A percentile compares a stretch with the other conserved stretches of the same genome.
phyloP scores from a whole-genome alignment of 2,113 vertebrate genomes.

The Lycaon pictus region DNA sequence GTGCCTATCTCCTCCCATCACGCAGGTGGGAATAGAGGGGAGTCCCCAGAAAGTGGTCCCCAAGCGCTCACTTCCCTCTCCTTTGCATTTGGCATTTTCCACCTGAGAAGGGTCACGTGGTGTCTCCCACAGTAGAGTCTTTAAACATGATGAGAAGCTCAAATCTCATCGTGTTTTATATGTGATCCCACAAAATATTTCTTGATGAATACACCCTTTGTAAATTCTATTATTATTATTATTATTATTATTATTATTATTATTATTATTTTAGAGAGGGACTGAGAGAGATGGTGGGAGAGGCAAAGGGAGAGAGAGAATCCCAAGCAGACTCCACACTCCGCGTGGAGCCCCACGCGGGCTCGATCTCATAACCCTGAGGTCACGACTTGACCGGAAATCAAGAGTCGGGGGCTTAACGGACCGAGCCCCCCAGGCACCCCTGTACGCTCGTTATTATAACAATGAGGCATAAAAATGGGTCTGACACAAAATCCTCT shows the following conservation, averaged over 20 bases:
- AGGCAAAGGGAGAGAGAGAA: background rate
- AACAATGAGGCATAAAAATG: background rate
- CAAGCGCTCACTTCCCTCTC: background rate
- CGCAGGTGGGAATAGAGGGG: background rate
- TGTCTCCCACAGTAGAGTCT: background rate
- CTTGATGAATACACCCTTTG: background rate
- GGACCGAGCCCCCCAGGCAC: background rate
- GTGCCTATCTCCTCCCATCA: no score
- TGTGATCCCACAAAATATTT: background rate
- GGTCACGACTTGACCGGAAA: background rate
- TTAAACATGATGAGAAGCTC: background rate
- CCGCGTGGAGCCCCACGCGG: accelerated
- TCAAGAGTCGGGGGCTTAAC: accelerated
- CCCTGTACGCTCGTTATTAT: background rate
- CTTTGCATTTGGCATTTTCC: background rate
- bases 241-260: no score
- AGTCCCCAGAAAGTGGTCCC: no score
- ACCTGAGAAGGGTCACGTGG: background rate
- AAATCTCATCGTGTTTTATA: background rate
- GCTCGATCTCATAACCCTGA: background rate
- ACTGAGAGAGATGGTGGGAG: background rate
- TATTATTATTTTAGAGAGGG: background rate
- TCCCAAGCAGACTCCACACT: background rate
- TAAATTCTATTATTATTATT: background rate
- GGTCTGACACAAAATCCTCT: background rate